Conservation (phyloP, 2,797 vertebrate genomes). For the Rhyacichthys aspro region DNA sequence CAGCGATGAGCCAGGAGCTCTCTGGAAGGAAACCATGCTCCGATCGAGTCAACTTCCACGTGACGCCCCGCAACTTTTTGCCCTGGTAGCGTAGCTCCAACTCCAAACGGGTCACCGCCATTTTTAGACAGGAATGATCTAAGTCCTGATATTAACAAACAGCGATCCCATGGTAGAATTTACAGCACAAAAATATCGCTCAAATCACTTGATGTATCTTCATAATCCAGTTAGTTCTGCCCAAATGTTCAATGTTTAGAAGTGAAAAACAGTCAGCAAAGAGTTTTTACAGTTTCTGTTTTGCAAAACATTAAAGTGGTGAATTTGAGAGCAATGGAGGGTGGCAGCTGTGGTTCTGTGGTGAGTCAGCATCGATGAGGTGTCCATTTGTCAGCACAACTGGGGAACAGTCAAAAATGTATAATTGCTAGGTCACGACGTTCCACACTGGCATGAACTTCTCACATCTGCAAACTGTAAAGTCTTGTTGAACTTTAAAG, state of each 20-base stretch:
- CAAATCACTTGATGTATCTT: neutral
- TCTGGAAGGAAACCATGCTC: constrained; percentile 87
- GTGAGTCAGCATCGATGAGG: constrained; percentile 70
- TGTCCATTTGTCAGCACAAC: constrained; percentile 46
- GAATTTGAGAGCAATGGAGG: constrained; percentile 20
- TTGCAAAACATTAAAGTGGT: neutral
- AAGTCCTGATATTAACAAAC: neutral
- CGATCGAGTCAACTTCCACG: constrained; percentile 87
- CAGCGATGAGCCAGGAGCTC: constrained; percentile 82
- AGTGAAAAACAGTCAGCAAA: neutral
- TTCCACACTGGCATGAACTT: constrained; percentile 6
- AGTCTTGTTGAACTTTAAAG: neutral
- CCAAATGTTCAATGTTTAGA: neutral
- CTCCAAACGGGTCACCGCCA: constrained; percentile 92
- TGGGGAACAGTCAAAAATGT: constrained; percentile 40
- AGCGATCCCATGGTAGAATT: constrained; percentile 41
- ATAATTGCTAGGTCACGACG: constrained; percentile 42
- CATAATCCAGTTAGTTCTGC: neutral
- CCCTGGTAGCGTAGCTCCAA: constrained; percentile 89
- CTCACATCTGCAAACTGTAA: constrained; percentile 19
- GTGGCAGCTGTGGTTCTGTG: constrained; percentile 36
- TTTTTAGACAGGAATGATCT: constrained; percentile 48
- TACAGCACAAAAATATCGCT: neutral
- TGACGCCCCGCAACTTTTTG: constrained; percentile 89
- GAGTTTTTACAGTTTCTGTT: neutral